These are phyloP conservation scores for Graphium colonna DNA, from an alignment of 2,888 invertebrate species.

Conservation along the genomic window DNA sequence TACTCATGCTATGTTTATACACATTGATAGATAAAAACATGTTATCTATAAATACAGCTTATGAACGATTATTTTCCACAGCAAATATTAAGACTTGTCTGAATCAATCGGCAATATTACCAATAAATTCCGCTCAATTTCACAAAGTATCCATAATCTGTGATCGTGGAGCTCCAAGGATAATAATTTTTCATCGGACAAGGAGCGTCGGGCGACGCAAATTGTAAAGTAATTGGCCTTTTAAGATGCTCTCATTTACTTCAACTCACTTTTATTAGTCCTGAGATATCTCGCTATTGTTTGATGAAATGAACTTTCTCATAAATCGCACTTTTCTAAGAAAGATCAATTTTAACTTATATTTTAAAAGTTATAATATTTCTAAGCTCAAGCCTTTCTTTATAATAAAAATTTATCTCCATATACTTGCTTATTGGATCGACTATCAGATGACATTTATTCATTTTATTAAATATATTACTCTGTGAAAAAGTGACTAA, in stretches of 20 bases:
- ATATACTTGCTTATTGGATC: too few species aligned
- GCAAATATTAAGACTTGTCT: background rate
- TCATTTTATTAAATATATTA: too few species aligned
- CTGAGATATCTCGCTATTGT: slow-evolving; percentile 38
- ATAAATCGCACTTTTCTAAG: too few species aligned
- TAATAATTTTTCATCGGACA: slow-evolving; percentile 64
- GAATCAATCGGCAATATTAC: slow-evolving; percentile 9
- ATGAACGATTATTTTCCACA: background rate
- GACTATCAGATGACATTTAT: too few species aligned
- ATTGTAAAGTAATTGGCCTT: slow-evolving; percentile 75
- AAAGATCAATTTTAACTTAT: too few species aligned
- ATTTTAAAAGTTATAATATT: too few species aligned
- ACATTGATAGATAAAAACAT: too few species aligned
- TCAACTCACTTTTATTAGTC: slow-evolving; percentile 56
- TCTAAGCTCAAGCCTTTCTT: too few species aligned
- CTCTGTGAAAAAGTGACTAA: too few species aligned
- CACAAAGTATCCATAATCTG: slow-evolving; percentile 39
- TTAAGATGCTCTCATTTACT: slow-evolving; percentile 61
- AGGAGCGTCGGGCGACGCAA: slow-evolving; percentile 54
- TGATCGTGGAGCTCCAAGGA: slow-evolving; percentile 41
- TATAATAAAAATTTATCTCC: too few species aligned
- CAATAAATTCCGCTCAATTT: slow-evolving; percentile 37
- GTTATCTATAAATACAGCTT: too few species aligned
- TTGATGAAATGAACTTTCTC: background rate
- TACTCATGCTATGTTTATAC: too few species aligned